Percentiles rank a stretch among this genome's conserved stretches.
phyloP scores from a whole-genome alignment of 2,888 invertebrate species.

The Harpalus rubripes region DNA sequence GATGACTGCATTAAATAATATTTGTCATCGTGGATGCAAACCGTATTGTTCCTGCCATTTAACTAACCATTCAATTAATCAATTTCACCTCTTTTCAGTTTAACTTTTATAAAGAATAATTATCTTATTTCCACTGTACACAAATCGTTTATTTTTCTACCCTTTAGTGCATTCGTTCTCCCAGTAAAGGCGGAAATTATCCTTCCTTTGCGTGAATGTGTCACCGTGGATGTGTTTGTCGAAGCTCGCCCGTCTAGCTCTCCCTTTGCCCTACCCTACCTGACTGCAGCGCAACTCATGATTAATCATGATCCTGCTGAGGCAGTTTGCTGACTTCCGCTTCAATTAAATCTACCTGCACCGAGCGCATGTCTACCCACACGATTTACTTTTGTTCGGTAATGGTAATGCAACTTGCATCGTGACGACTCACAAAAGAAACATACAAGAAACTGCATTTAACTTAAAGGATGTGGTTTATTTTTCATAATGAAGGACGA shows the following conservation, averaged over 20 bases:
- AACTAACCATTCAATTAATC: no score
- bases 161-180: neutral
- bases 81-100: no score
- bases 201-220: neutral
- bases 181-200: neutral
- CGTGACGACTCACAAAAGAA: no score
- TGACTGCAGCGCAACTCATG: conserved; percentile 10
- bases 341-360: conserved; percentile 35
- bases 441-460: no score
- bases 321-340: conserved; percentile 29
- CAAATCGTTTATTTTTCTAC: no score
- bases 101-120: no score
- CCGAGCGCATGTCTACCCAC: neutral
- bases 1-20: no score
- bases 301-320: conserved; percentile 22
- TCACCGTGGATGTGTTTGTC: neutral
- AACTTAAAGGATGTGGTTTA: no score
- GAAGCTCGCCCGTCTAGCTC: neutral
- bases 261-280: neutral
- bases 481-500: no score
- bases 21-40: no score
- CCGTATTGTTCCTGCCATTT: no score
- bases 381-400: conserved; percentile 26
- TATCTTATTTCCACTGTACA: no score
- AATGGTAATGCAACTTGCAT: neutral